Evolutionary conservation across 2,888 invertebrate species (phyloP).

Genomic region (Eupithecia centaureata): DNA sequence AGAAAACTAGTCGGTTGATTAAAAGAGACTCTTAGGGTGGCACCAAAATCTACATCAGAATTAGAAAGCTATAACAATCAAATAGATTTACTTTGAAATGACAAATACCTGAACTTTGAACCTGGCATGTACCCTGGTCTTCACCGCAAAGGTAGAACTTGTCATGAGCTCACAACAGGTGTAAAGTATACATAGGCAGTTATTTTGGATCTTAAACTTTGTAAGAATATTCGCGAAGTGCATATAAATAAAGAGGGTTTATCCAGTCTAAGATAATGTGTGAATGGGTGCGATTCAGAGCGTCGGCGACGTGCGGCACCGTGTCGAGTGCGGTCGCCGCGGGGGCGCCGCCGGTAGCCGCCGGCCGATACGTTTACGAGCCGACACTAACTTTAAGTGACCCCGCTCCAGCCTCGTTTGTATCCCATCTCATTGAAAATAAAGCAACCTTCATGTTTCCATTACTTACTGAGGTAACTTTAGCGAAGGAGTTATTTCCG

Average conservation of each 20-base stretch:
- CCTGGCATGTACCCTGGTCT: not conserved
- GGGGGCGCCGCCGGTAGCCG: slow-evolving; percentile 62
- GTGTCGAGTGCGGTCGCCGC: slow-evolving; percentile 83
- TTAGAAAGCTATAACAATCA: slow-evolving; percentile 9
- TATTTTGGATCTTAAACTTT: not conserved
- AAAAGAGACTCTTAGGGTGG: slow-evolving; percentile 1
- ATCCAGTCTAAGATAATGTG: slow-evolving; percentile 61
- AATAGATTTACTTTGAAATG: not conserved
- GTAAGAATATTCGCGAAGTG: slow-evolving; percentile 2
- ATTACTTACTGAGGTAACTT: slow-evolving; percentile 49
- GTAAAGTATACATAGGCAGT: not conserved
- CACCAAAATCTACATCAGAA: slow-evolving; percentile 11
- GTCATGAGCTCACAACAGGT: not conserved
- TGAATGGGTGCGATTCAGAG: slow-evolving; percentile 82
- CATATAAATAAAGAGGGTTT: slow-evolving; percentile 47
- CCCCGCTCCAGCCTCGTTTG: slow-evolving; percentile 78
- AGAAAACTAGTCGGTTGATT: not conserved
- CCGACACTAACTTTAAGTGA: slow-evolving; percentile 80
- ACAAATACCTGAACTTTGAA: not conserved
- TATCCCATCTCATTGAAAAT: slow-evolving; percentile 76
- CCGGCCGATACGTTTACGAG: slow-evolving; percentile 81
- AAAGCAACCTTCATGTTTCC: slow-evolving; percentile 62
- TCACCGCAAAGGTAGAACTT: not conserved
- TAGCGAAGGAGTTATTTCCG: slow-evolving; percentile 28
- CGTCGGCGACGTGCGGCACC: slow-evolving; percentile 80